A percentile compares a stretch with the other conserved stretches of the same genome.
Conservation (phyloP, 2,888 invertebrate species). For the Hydroisotoma schaefferi region DNA sequence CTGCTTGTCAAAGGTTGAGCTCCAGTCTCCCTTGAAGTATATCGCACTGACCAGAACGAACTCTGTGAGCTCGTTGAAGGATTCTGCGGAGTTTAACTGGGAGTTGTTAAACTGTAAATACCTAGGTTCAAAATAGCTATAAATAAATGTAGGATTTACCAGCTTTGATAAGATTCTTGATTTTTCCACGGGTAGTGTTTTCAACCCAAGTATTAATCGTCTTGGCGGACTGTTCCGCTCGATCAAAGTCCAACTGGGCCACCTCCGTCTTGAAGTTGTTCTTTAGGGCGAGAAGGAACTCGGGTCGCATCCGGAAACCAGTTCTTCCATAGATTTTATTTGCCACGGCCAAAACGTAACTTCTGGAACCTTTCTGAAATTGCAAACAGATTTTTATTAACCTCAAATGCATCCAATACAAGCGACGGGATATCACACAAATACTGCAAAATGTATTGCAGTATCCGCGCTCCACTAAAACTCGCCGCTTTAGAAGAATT, state of each 20-base stretch:
- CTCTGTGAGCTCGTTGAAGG: slow-evolving; percentile 59
- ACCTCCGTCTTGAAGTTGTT: slow-evolving; percentile 64
- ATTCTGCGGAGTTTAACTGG: slow-evolving; percentile 51
- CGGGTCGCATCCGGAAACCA: slow-evolving; percentile 55
- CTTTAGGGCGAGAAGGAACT: slow-evolving; percentile 59
- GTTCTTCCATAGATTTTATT: slow-evolving; percentile 65
- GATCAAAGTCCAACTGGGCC: slow-evolving; percentile 62
- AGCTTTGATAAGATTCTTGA: slow-evolving; percentile 66
- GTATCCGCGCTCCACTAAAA: too few species aligned
- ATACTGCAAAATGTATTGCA: too few species aligned
- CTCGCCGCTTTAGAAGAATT: too few species aligned
- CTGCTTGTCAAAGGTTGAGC: slow-evolving; percentile 61
- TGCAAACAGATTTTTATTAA: not conserved
- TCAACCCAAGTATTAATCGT: slow-evolving; percentile 80
- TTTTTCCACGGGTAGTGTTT: slow-evolving; percentile 73
- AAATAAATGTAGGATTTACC: not conserved
- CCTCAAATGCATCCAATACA: too few species aligned
- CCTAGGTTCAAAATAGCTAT: not conserved
- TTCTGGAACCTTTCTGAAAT: not conserved
- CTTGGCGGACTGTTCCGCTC: slow-evolving; percentile 55
- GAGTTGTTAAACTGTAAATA: not conserved
- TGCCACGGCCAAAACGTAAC: slow-evolving; percentile 53
- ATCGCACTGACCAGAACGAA: slow-evolving; percentile 78
- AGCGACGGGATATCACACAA: too few species aligned
- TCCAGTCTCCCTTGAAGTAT: slow-evolving; percentile 81